phyloP scores from a whole-genome alignment of 2,797 vertebrate species.

The Bufotes viridis region DNA sequence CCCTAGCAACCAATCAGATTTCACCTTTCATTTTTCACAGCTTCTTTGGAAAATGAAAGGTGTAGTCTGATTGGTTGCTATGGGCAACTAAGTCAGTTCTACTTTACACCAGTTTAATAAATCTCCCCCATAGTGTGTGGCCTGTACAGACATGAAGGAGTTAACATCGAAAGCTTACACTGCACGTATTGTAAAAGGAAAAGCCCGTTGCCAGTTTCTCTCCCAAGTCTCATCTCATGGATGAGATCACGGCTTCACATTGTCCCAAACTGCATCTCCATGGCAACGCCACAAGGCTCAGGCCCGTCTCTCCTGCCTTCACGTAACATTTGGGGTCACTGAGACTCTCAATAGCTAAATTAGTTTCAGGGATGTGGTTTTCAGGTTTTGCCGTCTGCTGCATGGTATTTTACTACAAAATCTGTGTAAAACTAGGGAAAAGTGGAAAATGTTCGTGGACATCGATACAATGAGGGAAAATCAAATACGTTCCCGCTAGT shows the following conservation, averaged over 20 bases:
- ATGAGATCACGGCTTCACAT: constrained; percentile 45
- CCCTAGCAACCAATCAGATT: too few relatives aligned
- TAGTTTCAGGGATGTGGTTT: neutral
- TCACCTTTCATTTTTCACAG: too few relatives aligned
- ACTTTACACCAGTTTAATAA: too few relatives aligned
- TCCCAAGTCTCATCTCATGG: neutral
- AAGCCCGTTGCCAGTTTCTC: neutral
- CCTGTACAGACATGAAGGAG: neutral
- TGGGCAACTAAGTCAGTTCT: too few relatives aligned
- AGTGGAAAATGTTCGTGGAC: too few relatives aligned
- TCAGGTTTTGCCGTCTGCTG: neutral
- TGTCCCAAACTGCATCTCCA: constrained; percentile 26
- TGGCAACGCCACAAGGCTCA: constrained; percentile 4
- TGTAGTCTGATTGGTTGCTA: too few relatives aligned
- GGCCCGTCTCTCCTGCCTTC: neutral
- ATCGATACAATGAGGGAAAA: too few relatives aligned
- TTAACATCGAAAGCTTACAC: neutral
- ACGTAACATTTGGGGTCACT: constrained; percentile 8
- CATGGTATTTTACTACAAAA: neutral
- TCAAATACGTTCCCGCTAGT: too few relatives aligned
- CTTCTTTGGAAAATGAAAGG: too few relatives aligned
- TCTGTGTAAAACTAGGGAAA: too few relatives aligned
- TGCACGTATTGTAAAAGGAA: too few relatives aligned
- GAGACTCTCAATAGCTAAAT: neutral
- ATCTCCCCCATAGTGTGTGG: too few relatives aligned